phyloP scores from a whole-genome alignment of 2,113 vertebrate genomes.

The Rattus norvegicus region GRCr8 NC_086023.1:136346501-136347000 shows the following conservation, averaged over 20 bases:
- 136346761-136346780: constrained; percentile 34
- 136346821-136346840: constrained; percentile 18
- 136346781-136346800: constrained; percentile 41
- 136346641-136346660: neutral
- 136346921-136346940: constrained; percentile 10
- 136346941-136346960: neutral
- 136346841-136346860: neutral
- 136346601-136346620: constrained; percentile 39
- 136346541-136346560: constrained; percentile 67
- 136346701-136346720: constrained; percentile 42
- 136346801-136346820: constrained; percentile 33
- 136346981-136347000: neutral
- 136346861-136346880: neutral
- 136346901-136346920: constrained; percentile 15
- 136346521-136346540: constrained; percentile 59
- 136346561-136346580: constrained; percentile 61
- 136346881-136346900: constrained; percentile 2
- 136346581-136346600: constrained; percentile 33
- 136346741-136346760: constrained; percentile 47
- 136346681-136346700: constrained; percentile 25
- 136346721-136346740: neutral
- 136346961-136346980: neutral
- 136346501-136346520: constrained; percentile 72
- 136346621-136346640: constrained; percentile 61
- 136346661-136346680: constrained; percentile 50